Percentiles rank a stretch among this genome's conserved stretches.
phyloP scores from a whole-genome alignment of 2,797 vertebrate genomes.

The Limosa lapponica region DNA sequence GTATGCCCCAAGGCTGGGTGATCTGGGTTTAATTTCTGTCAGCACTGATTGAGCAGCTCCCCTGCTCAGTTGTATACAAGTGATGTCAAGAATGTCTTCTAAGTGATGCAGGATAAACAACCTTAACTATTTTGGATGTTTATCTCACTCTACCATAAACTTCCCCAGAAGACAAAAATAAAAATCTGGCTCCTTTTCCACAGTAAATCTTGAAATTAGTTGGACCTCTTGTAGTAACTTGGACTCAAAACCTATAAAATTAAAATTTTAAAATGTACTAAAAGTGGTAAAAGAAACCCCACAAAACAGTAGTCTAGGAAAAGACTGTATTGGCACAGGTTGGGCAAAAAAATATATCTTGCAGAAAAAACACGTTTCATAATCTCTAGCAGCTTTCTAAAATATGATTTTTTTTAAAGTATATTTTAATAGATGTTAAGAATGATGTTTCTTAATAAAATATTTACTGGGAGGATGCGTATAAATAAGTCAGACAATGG shows the following conservation, averaged over 20 bases:
- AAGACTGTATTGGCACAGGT: neutral
- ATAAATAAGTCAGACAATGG: conserved; percentile 64
- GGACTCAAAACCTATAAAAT: neutral
- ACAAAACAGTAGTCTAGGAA: neutral
- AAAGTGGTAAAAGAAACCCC: neutral
- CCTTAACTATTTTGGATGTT: conserved; percentile 59
- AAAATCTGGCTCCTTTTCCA: conserved; percentile 36
- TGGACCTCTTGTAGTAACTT: neutral
- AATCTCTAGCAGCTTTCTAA: neutral
- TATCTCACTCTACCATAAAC: conserved; percentile 70
- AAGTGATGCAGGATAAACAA: conserved; percentile 49
- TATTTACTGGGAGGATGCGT: neutral
- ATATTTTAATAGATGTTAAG: neutral
- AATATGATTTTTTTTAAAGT: neutral
- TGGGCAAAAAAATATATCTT: neutral
- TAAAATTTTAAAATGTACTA: neutral
- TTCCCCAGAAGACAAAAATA: conserved; percentile 65
- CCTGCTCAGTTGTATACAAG: conserved; percentile 31
- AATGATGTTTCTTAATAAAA: conserved; percentile 14
- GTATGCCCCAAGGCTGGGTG: neutral
- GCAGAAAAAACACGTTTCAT: neutral
- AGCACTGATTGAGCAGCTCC: neutral
- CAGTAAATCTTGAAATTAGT: neutral
- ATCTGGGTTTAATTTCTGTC: conserved; percentile 34
- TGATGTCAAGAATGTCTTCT: conserved; percentile 41